These are phyloP conservation scores for Hystrix brachyura DNA, from an alignment of 2,113 vertebrate genomes.

Conservation along the genomic window DNA sequence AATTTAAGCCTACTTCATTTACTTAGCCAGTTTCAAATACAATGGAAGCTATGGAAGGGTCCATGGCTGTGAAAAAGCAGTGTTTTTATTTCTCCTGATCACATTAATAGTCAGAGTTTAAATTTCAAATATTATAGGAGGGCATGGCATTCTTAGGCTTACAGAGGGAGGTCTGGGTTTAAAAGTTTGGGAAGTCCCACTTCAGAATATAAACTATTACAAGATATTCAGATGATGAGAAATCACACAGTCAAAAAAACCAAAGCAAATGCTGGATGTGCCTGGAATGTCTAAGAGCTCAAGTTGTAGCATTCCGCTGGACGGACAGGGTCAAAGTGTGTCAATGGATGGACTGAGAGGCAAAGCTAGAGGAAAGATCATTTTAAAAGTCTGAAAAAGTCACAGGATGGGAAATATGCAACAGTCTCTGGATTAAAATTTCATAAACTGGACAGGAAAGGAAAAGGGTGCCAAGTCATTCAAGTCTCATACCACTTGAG, in stretches of 20 bases:
- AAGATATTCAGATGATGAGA: background rate
- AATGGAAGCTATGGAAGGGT: background rate
- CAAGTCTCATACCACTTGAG: background rate
- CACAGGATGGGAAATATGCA: background rate
- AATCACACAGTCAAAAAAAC: background rate
- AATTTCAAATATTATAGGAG: background rate
- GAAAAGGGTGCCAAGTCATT: background rate
- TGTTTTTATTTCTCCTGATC: background rate
- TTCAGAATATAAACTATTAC: background rate
- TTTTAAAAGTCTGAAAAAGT: background rate
- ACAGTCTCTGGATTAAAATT: background rate
- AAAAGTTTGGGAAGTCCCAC: background rate
- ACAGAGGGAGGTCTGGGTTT: background rate
- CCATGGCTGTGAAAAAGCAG: background rate
- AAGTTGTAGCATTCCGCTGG: background rate
- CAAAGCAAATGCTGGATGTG: background rate
- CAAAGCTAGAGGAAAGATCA: background rate
- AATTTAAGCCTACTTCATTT: background rate
- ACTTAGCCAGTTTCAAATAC: background rate
- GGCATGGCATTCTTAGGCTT: background rate
- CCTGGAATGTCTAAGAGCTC: background rate
- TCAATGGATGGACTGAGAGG: background rate
- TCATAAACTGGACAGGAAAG: background rate
- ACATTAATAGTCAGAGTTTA: background rate
- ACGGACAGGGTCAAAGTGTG: background rate